phyloP scores from a whole-genome alignment of 2,113 vertebrate genomes.

The Myrmecobius fasciatus region DNA sequence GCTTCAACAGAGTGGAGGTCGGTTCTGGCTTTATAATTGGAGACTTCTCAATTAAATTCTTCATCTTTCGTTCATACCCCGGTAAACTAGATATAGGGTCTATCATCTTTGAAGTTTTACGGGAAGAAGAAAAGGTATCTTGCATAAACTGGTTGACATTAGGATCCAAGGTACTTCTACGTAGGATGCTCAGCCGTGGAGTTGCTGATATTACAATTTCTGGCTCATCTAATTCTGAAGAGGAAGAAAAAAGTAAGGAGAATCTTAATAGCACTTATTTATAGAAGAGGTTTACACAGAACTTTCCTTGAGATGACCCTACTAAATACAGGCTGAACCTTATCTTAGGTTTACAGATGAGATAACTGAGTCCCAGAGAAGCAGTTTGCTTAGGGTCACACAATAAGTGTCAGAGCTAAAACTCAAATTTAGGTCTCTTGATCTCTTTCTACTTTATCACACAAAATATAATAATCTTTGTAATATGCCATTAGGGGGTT shows the following conservation, averaged over 20 bases:
- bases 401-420: background rate
- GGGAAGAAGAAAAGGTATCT: background rate
- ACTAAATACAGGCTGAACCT: background rate
- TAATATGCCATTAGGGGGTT: background rate
- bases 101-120: background rate
- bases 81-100: background rate
- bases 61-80: slow-evolving; percentile 67
- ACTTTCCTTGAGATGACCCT: background rate
- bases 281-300: background rate
- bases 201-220: background rate
- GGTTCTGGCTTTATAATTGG: slow-evolving; percentile 22
- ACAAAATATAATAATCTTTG: background rate
- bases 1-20: slow-evolving; percentile 57
- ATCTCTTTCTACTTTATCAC: background rate
- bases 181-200: background rate
- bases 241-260: background rate
- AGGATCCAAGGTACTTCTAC: background rate
- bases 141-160: background rate
- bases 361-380: background rate
- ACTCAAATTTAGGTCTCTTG: background rate
- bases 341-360: background rate
- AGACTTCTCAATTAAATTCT: slow-evolving; percentile 67
- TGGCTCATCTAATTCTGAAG: background rate
- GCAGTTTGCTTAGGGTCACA: background rate
- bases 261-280: background rate